Base-by-base conservation (phyloP, 2,888 invertebrate species). In the Sarcophaga subvicina region DNA sequence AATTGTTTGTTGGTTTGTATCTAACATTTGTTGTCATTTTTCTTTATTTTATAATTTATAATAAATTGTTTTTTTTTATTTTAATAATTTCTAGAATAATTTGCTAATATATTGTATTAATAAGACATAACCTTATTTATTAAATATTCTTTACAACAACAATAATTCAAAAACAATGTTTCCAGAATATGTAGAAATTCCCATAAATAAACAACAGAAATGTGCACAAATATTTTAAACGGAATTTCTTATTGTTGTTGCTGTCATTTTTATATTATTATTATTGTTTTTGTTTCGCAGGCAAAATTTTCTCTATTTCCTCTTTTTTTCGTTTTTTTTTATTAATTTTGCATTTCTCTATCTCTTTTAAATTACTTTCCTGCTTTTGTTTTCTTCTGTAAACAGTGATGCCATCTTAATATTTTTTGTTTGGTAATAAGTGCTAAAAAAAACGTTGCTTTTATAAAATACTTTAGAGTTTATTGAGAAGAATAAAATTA, bases 151-250 rank as follows among this genome's bases (percentile, higher is more conserved):
- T 37, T 37, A 37, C 37, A 37, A 37, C 37, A 37, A 37, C 37
- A 37, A 37, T 37, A 37, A 37, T 37, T 10, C 37, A 37, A 37
- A 37, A 37, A 37, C 8, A 37, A 37, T n/a, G 2, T 71, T n/a
- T 63, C 45, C 20, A 4, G 27, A 10, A 37, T 49, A 27, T 73
- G 49, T 49, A 14, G 47, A 62, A 47, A 49, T 62, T 67, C 25
- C 47, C 78, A 83, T 60, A 72, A 77, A 71, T 83, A 77, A 83
- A 59, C 37, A 37, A 10, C 37, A 59, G 14, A 59, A 67, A 20
- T 72, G 12, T 67, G 47, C 14, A 37, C 37, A 37, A 49, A 14
- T 60, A 69, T 62, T 67, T 54, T 4, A 72, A 79, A 79, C 75
- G 80, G 76, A 80, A 85, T 80, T 70, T 80, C 4, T 12, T 60